Percentiles rank a stretch among this genome's conserved stretches.
These are phyloP conservation scores for Drosophila borealis DNA, from an alignment of 2,888 invertebrate species.

Conservation along the genomic window DNA sequence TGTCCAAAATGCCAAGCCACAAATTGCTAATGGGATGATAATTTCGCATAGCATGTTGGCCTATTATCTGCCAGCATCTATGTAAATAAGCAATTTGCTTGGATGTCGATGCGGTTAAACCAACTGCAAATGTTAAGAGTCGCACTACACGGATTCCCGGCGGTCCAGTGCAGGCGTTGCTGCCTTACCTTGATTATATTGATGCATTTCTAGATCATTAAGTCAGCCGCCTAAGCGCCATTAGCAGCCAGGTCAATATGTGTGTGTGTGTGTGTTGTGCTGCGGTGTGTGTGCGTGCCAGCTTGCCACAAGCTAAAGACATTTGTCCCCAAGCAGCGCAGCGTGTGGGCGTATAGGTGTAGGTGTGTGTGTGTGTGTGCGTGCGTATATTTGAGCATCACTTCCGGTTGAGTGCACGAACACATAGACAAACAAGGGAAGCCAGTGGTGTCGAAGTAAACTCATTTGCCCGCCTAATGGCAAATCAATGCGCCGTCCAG, in stretches of 20 bases:
- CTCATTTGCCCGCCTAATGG: slow-evolving; percentile 73
- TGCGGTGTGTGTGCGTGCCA: slow-evolving; percentile 20
- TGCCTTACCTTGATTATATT: slow-evolving; percentile 73
- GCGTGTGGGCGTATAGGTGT: slow-evolving; percentile 22
- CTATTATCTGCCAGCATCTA: slow-evolving; percentile 6
- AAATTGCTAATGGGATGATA: slow-evolving; percentile 45
- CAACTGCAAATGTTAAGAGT: slow-evolving; percentile 45
- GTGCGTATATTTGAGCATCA: slow-evolving; percentile 44
- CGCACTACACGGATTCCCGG: slow-evolving; percentile 1
- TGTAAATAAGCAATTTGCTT: slow-evolving; percentile 66
- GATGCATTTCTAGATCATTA: slow-evolving; percentile 80
- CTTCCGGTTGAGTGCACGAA: slow-evolving; percentile 72
- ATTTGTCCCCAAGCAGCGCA: slow-evolving; percentile 22
- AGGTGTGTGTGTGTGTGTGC: slow-evolving; percentile 24
- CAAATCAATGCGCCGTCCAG: slow-evolving; percentile 65
- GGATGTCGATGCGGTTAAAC: slow-evolving; percentile 51
- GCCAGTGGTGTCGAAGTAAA: slow-evolving; percentile 35
- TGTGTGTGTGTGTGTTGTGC: slow-evolving; percentile 3
- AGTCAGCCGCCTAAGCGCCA: slow-evolving; percentile 68
- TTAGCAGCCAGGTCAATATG: slow-evolving; percentile 55
- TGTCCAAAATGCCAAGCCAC: slow-evolving; percentile 17
- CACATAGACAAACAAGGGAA: slow-evolving; percentile 31
- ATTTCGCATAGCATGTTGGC: slow-evolving; percentile 8
- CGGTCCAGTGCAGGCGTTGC: not conserved
- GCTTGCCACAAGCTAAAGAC: slow-evolving; percentile 55